Conservation (phyloP, 2,797 vertebrate species). For the Phataginus tetradactyla region DNA sequence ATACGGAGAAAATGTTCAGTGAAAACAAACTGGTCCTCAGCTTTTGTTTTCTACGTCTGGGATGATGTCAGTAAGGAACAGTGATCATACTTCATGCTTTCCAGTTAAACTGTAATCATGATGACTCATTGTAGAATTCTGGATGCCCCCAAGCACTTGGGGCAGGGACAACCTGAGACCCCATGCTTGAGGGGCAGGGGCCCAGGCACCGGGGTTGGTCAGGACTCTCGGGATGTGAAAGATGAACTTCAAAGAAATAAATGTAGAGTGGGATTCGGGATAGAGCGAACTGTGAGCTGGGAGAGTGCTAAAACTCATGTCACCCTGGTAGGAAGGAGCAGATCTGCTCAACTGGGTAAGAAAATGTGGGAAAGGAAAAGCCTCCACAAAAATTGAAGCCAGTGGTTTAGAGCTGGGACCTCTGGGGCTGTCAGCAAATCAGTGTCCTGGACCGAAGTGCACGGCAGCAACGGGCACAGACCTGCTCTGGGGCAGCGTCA, state of each 20-base stretch:
- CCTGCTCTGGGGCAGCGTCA: not conserved
- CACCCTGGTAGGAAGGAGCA: not conserved
- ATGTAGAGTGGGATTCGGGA: not conserved
- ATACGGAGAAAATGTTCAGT: not conserved
- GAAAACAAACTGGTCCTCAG: not conserved
- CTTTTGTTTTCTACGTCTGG: not conserved
- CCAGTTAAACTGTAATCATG: not conserved
- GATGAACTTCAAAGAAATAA: not conserved
- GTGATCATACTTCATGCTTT: not conserved
- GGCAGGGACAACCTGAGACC: not conserved
- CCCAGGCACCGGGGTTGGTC: not conserved
- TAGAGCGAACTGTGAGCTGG: not conserved
- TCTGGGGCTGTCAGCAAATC: not conserved
- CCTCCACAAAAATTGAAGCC: not conserved
- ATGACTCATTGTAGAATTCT: not conserved
- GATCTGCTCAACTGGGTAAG: not conserved
- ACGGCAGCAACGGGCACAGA: rapidly evolving
- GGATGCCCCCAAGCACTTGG: not conserved
- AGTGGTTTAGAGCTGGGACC: not conserved
- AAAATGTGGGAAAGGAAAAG: not conserved
- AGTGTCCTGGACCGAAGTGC: not conserved
- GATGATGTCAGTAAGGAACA: not conserved
- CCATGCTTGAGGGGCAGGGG: not conserved
- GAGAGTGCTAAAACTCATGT: not conserved
- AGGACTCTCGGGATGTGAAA: not conserved